Conservation (phyloP, 2,888 invertebrate species). For the Lottia scabra region DNA sequence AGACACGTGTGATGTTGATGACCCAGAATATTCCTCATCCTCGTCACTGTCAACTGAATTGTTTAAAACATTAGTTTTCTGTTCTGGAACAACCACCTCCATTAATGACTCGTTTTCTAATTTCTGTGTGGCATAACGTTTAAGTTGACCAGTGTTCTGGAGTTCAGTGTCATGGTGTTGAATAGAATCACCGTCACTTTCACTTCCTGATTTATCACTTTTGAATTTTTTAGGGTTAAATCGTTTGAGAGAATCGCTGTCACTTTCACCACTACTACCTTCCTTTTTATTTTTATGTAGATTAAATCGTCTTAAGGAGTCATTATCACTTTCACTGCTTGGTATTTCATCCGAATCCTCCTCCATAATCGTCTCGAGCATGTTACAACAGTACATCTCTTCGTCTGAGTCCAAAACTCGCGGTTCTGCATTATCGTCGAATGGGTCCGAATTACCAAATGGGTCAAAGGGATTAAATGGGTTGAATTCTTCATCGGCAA, state of each 20-base stretch:
- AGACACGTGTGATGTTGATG: neutral
- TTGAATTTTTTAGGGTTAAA: neutral
- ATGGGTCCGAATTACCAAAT: slow-evolving; percentile 4
- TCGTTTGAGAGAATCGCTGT: slow-evolving; percentile 20
- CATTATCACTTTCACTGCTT: slow-evolving; percentile 30
- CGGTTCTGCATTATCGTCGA: slow-evolving; percentile 35
- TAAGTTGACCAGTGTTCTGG: neutral
- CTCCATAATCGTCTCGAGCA: slow-evolving; percentile 58
- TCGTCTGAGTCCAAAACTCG: slow-evolving; percentile 46
- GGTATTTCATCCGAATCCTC: slow-evolving; percentile 51
- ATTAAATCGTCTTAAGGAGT: slow-evolving; percentile 19
- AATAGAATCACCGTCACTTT: slow-evolving; percentile 25
- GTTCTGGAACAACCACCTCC: slow-evolving; percentile 8
- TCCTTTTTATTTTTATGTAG: neutral
- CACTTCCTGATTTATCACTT: neutral
- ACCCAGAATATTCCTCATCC: neutral
- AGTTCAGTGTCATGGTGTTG: neutral
- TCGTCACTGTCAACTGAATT: neutral
- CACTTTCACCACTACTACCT: neutral
- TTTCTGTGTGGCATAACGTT: neutral
- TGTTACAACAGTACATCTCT: slow-evolving; percentile 39
- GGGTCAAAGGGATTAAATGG: neutral
- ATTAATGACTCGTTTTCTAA: neutral
- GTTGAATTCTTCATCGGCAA: neutral
- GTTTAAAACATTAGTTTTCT: slow-evolving; percentile 7